Conservation (phyloP, 23 tunicate species). For the Corella eumyota region DNA sequence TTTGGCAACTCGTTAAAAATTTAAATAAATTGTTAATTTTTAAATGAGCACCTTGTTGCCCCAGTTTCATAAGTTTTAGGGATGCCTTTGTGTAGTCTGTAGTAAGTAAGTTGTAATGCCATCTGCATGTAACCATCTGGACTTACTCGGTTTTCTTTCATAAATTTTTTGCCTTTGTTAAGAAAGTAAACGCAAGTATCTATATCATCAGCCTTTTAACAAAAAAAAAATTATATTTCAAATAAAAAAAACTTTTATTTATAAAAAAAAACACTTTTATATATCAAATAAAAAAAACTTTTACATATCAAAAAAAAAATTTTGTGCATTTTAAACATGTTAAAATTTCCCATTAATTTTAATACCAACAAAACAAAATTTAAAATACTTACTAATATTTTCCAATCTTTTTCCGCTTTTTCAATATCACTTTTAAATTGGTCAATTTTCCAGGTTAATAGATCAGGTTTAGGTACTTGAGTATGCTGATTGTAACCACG, state of each 20-base stretch:
- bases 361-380: neutral
- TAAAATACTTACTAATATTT: conserved; percentile 37
- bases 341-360: neutral
- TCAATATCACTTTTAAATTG: conserved; percentile 29
- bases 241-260: neutral
- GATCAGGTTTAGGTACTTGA: conserved; percentile 21
- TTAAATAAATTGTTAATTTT: neutral
- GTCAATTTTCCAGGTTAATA: conserved; percentile 47
- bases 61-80: conserved; percentile 98
- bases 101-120: conserved; percentile 87
- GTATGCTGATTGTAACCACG: conserved; percentile 11
- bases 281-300: neutral
- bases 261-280: neutral
- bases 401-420: conserved; percentile 16
- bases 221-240: neutral
- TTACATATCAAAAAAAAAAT: neutral
- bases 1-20: neutral
- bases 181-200: conserved; percentile 36
- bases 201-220: conserved; percentile 27
- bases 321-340: neutral
- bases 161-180: conserved; percentile 65
- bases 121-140: conserved; percentile 93
- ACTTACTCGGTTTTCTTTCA: conserved; percentile 54
- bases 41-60: conserved; percentile 51
- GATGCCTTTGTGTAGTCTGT: conserved; percentile 46